Percentiles rank a stretch among this genome's conserved stretches.
Conservation (phyloP, 35 echinoderm and acorn worm genomes). For the Diadema setosum region DNA sequence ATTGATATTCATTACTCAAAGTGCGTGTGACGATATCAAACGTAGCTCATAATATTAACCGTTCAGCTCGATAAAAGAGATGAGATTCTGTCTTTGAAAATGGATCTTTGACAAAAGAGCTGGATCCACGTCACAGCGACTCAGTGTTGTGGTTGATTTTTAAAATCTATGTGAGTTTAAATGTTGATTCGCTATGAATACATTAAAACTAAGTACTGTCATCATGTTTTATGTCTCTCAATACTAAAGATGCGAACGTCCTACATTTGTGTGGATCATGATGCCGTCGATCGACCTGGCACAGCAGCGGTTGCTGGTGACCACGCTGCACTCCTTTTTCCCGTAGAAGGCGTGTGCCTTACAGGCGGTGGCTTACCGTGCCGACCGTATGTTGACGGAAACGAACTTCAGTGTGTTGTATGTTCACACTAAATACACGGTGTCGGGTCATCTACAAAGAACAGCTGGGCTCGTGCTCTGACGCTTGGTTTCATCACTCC, state of each 20-base stretch:
- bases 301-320: neutral
- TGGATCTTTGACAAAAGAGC: neutral
- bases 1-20: too few relatives aligned
- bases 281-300: neutral
- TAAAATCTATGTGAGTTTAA: too few relatives aligned
- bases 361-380: neutral
- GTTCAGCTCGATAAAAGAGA: too few relatives aligned
- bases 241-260: neutral
- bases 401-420: conserved; percentile 25
- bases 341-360: neutral
- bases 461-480: too few relatives aligned
- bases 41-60: too few relatives aligned
- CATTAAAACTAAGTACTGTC: neutral
- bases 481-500: too few relatives aligned
- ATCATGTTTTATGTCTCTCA: neutral
- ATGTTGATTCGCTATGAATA: neutral
- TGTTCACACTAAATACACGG: neutral
- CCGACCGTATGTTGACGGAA: conserved; percentile 7
- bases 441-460: too few relatives aligned
- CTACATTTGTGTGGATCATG: neutral
- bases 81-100: too few relatives aligned
- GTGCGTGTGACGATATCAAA: too few relatives aligned
- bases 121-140: neutral
- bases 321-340: neutral
- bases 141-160: neutral